Base-by-base conservation (phyloP, 64 coral and sea anemone genomes). In the Actinia tenebrosa region DNA sequence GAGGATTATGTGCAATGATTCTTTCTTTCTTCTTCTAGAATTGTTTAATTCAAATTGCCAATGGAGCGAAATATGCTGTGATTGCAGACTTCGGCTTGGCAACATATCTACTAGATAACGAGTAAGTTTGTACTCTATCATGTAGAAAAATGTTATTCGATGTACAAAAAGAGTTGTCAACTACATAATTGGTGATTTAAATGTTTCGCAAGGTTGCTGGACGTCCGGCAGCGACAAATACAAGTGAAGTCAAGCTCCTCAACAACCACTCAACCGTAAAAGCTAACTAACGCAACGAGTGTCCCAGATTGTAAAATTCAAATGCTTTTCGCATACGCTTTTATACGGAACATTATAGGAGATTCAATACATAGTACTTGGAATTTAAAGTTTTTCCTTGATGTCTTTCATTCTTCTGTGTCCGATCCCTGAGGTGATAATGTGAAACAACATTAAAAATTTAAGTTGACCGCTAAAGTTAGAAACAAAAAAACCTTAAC, bases 31-130 rank as follows among this genome's bases (percentile, higher is more conserved):
- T 82, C 54, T 88, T 54, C 59, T 79, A 96, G 94, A 96, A 96
- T 80, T 96, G 94, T 62, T 93, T 96, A 50, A 96, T 96, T 30
- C 93, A 84, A 60, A 89, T 87, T 58, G 79, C 45, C 18, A 88
- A 93, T 56, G 82, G 89, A 42, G 91, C 84, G 94, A 86, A 84
- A 43, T 96, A 96, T 86, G 94, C 78, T 22, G 77, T 96, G 16
- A 87, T 96, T 77, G 94, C 88, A 88, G 94, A 96, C 87, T 86
- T 96, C 19, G 94, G 94, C 9, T 87, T 96, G 16, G 94, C 94
- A 71, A 96, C 86, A 15, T 88, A 93, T 61, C 52, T 85, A 23
- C 56, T 56, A 37, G 56, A 85, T 5, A 64, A 64, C 25, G 56
- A 63, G 83, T 85, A 63, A 85, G 83, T 59, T 61, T 75, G n/a